Evolutionary conservation across 2,113 vertebrate genomes (phyloP).

Genomic region (Sander vitreus): DNA sequence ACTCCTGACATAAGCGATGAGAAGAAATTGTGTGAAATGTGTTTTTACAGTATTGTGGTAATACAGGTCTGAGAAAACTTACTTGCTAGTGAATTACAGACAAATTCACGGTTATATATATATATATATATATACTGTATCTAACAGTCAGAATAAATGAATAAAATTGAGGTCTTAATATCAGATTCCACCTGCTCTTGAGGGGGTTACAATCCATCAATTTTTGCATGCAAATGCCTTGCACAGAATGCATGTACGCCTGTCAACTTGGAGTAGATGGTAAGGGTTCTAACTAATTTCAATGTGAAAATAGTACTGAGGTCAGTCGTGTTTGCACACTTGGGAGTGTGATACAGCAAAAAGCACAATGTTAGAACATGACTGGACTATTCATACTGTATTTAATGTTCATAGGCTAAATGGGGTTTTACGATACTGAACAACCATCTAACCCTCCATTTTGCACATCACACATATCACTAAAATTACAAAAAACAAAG

Average conservation of each 20-base stretch:
- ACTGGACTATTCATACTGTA: background rate
- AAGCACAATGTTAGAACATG: background rate
- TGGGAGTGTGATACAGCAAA: background rate
- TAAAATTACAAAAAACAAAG: background rate
- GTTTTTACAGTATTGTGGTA: background rate
- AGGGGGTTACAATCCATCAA: background rate
- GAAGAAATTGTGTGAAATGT: background rate
- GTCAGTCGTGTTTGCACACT: background rate
- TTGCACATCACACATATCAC: background rate
- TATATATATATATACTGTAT: background rate
- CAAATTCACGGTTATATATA: background rate
- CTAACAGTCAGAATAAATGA: background rate
- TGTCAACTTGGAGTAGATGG: background rate
- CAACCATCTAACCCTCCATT: background rate
- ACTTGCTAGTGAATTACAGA: background rate
- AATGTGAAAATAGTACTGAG: background rate
- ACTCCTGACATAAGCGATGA: background rate
- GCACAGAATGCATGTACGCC: background rate
- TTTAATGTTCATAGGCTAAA: background rate
- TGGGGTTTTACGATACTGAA: background rate
- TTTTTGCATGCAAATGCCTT: background rate
- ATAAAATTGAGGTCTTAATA: background rate
- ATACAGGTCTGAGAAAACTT: background rate
- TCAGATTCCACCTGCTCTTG: background rate
- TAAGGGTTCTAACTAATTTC: conserved; percentile 10